These are phyloP conservation scores for Esox niger DNA, from an alignment of 2,113 vertebrate genomes.

Conservation along the genomic window DNA sequence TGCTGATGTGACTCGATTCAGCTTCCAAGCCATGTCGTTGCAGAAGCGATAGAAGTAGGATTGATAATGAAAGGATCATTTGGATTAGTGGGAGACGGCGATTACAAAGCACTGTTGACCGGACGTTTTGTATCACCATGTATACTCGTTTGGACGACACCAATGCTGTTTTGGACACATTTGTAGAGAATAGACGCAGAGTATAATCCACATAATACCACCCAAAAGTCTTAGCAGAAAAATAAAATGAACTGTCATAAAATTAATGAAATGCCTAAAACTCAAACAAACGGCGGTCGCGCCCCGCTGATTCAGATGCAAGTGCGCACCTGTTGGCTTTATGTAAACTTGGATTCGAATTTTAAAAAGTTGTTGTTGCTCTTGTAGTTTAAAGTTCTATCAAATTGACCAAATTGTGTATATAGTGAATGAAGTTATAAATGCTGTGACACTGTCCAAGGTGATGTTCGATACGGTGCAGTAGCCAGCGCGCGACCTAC, in stretches of 20 bases:
- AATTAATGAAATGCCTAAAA: constrained; percentile 36
- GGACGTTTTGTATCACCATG: constrained; percentile 79
- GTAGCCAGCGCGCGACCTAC: constrained; percentile 25
- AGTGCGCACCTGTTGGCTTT: constrained; percentile 81
- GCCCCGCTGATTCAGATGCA: constrained; percentile 29
- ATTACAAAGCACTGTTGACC: constrained; percentile 65
- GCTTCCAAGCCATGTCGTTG: constrained; percentile 81
- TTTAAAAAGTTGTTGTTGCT: constrained; percentile 5
- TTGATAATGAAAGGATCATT: constrained; percentile 91
- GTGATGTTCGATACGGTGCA: no score
- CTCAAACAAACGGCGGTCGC: constrained; percentile 22
- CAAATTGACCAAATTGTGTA: no score
- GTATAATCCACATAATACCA: constrained; percentile 92
- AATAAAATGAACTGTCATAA: constrained; percentile 37
- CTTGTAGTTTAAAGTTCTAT: not conserved
- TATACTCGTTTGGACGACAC: constrained; percentile 73
- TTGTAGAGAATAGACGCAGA: constrained; percentile 75
- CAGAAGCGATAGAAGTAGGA: constrained; percentile 89
- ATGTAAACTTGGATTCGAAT: constrained; percentile 37
- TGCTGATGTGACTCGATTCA: constrained; percentile 85
- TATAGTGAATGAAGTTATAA: no score
- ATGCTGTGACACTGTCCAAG: constrained; percentile 15
- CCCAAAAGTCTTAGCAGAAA: constrained; percentile 69
- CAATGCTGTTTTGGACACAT: constrained; percentile 81
- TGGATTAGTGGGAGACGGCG: constrained; percentile 76